These are phyloP conservation scores for Latrodectus elegans DNA, from an alignment of 2,888 invertebrate genomes.

Conservation along the genomic window DNA sequence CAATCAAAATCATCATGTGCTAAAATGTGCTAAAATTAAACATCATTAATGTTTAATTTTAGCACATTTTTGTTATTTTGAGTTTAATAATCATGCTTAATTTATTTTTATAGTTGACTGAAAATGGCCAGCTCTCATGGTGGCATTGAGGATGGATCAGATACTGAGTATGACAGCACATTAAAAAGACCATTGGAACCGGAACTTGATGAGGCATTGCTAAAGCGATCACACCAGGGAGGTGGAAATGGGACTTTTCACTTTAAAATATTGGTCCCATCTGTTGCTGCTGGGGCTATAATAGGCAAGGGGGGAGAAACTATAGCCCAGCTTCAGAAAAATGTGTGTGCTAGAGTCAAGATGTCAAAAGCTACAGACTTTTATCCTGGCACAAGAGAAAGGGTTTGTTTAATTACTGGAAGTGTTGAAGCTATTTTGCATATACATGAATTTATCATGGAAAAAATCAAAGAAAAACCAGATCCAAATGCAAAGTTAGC, in stretches of 20 bases:
- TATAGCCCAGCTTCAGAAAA: constrained; percentile 97
- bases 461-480: constrained; percentile 95
- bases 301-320: constrained; percentile 99
- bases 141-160: constrained; percentile 31
- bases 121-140: constrained; percentile 31
- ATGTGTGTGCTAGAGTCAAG: constrained; percentile 96
- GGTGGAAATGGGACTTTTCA: constrained; percentile 80
- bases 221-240: constrained; percentile 34
- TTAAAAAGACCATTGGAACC: constrained; percentile 35
- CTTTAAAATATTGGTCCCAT: constrained; percentile 97
- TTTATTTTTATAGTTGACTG: not conserved
- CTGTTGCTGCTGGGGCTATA: constrained; percentile 97
- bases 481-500: constrained; percentile 89
- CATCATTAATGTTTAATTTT: too few species aligned
- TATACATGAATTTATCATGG: constrained; percentile 94
- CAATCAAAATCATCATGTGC: too few species aligned
- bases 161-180: constrained; percentile 32
- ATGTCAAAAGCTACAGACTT: constrained; percentile 99
- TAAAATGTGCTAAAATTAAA: too few species aligned
- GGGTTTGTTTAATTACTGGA: constrained; percentile 94
- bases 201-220: constrained; percentile 24
- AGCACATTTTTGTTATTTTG: too few species aligned
- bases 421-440: constrained; percentile 92
- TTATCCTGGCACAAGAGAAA: constrained; percentile 97
- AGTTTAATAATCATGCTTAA: too few species aligned